Evolutionary conservation across 2,797 vertebrate species (phyloP).

Genomic region (Pseudocheirus occidentalis): DNA sequence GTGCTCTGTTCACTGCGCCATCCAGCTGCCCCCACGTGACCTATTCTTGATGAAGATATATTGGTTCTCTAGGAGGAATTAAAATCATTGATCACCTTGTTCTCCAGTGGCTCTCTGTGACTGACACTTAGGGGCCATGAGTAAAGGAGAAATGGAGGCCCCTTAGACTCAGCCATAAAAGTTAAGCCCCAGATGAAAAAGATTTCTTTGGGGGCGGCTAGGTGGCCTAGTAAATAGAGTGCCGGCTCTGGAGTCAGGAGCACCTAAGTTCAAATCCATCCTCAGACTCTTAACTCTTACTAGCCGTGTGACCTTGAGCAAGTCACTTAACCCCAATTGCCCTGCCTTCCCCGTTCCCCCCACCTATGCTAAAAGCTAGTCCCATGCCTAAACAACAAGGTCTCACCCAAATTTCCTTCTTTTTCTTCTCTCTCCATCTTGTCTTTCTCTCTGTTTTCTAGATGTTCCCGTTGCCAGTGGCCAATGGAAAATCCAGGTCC

Average conservation of each 20-base stretch:
- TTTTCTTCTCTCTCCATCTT: neutral
- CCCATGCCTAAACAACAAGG: slow-evolving; percentile 37
- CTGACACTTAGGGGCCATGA: neutral
- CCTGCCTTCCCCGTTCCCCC: no score
- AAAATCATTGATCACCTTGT: neutral
- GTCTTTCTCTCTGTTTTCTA: slow-evolving; percentile 82
- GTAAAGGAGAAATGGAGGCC: neutral
- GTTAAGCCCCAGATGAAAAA: neutral
- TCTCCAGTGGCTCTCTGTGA: neutral
- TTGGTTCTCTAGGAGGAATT: neutral
- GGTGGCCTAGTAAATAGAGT: no score
- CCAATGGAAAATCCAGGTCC: slow-evolving; percentile 97
- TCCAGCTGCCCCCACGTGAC: neutral
- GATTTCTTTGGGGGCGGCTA: neutral
- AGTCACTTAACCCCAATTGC: no score
- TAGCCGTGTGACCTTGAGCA: no score
- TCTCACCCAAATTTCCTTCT: slow-evolving; percentile 67
- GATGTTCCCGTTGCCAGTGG: slow-evolving; percentile 99
- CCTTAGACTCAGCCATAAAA: neutral
- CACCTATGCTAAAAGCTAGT: neutral
- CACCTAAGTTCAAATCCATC: no score
- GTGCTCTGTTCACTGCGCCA: no score
- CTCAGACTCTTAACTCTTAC: no score
- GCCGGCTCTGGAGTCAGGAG: no score
- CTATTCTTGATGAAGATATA: neutral